Evolutionary conservation across 1,140 invertebrate genomes (phyloP).

Genomic region (Parasteatoda tepidariorum): DNA sequence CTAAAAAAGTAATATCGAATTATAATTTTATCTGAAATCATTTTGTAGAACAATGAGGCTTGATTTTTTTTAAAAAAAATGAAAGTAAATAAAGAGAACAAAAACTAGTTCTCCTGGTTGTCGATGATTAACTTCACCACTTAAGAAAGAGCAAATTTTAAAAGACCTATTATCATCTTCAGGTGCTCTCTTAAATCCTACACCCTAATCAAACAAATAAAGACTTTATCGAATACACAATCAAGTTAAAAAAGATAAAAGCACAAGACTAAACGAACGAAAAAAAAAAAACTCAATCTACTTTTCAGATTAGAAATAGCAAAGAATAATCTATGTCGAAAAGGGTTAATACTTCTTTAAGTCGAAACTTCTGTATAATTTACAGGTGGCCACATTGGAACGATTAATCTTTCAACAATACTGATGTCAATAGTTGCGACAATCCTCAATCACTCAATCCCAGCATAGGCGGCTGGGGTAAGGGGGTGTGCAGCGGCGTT

Average conservation of each 20-base stretch:
- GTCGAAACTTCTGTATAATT: conserved; percentile 14
- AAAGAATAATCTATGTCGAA: not conserved
- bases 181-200: not conserved
- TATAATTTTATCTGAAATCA: too few relatives aligned
- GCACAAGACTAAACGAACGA: not conserved
- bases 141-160: not conserved
- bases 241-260: not conserved
- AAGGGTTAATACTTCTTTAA: conserved; percentile 13
- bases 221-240: not conserved
- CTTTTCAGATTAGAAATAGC: not conserved
- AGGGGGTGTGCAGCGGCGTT: not conserved
- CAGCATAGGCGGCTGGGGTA: not conserved
- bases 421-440: not conserved
- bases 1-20: too few relatives aligned
- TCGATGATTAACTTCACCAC: too few relatives aligned
- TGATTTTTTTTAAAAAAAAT: too few relatives aligned
- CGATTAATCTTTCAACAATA: conserved; percentile 19
- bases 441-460: not conserved
- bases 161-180: not conserved
- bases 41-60: too few relatives aligned
- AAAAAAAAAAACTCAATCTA: conserved; percentile 1
- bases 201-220: not conserved
- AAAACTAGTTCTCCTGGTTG: too few relatives aligned
- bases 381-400: not conserved
- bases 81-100: too few relatives aligned